These are phyloP conservation scores for Catajapyx aquilonaris DNA, from an alignment of 1,140 invertebrate species.

Conservation along the genomic window DNA sequence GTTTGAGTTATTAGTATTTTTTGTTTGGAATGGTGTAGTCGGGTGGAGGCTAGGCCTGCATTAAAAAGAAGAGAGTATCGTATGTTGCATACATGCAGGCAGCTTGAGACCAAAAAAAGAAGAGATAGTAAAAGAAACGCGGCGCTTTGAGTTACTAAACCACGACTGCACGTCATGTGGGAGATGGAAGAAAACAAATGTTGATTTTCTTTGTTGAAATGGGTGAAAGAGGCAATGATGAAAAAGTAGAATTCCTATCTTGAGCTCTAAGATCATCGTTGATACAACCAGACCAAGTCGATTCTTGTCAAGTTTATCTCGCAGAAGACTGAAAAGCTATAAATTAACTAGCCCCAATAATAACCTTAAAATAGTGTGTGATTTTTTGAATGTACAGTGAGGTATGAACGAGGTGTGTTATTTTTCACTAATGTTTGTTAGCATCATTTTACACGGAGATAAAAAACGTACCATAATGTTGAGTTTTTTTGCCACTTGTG, in stretches of 20 bases:
- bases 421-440: background rate
- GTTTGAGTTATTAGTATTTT: no score
- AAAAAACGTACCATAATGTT: background rate
- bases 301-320: background rate
- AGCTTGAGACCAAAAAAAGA: no score
- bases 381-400: background rate
- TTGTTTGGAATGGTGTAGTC: no score
- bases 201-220: background rate
- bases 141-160: no score
- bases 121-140: no score
- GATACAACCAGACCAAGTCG: background rate
- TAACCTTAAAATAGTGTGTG: background rate
- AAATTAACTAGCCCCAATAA: background rate
- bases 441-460: no score
- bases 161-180: background rate
- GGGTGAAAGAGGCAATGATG: background rate
- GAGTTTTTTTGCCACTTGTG: background rate
- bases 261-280: background rate
- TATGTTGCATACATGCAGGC: no score
- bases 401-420: background rate
- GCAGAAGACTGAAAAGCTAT: background rate
- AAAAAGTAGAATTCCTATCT: background rate
- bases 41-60: no score
- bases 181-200: background rate
- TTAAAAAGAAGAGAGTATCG: no score